These are phyloP conservation scores for Scortum barcoo DNA, from an alignment of 2,113 vertebrate genomes.

Conservation along the genomic window DNA sequence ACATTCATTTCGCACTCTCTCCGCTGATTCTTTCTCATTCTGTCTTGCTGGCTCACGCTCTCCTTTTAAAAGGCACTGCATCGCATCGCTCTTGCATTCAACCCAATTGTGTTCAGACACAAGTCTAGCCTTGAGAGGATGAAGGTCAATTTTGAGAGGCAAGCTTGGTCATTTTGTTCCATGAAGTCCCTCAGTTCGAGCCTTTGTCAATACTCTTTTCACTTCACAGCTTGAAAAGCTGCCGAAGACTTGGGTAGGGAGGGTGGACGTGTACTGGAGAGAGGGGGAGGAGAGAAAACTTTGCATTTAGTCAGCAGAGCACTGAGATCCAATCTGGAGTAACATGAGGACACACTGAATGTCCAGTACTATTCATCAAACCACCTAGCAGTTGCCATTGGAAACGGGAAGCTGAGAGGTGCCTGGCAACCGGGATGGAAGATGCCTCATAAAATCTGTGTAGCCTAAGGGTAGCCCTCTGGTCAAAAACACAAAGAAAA, in stretches of 20 bases:
- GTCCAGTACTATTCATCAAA: slow-evolving; percentile 82
- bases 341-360: slow-evolving; percentile 74
- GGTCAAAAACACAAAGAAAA: slow-evolving; percentile 52
- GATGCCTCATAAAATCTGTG: slow-evolving; percentile 76
- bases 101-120: slow-evolving; percentile 33
- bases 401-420: slow-evolving; percentile 84
- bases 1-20: slow-evolving; percentile 58
- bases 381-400: slow-evolving; percentile 82
- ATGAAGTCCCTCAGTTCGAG: slow-evolving; percentile 53
- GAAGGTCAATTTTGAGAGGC: slow-evolving; percentile 45
- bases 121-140: slow-evolving; percentile 30
- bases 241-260: slow-evolving; percentile 21
- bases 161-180: slow-evolving; percentile 33
- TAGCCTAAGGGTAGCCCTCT: slow-evolving; percentile 67
- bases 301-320: slow-evolving; percentile 71
- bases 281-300: slow-evolving; percentile 61
- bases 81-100: slow-evolving; percentile 14
- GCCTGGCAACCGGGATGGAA: slow-evolving; percentile 80
- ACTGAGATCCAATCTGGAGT: slow-evolving; percentile 67
- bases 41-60: slow-evolving; percentile 28
- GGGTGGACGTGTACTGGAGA: slow-evolving; percentile 23
- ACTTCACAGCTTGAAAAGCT: slow-evolving; percentile 62
- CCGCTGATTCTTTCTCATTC: slow-evolving; percentile 51
- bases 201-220: slow-evolving; percentile 65
- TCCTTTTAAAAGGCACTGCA: slow-evolving; percentile 23